Base-by-base conservation (phyloP, 2,113 vertebrate species). In the Lepidothrix coronata region DNA sequence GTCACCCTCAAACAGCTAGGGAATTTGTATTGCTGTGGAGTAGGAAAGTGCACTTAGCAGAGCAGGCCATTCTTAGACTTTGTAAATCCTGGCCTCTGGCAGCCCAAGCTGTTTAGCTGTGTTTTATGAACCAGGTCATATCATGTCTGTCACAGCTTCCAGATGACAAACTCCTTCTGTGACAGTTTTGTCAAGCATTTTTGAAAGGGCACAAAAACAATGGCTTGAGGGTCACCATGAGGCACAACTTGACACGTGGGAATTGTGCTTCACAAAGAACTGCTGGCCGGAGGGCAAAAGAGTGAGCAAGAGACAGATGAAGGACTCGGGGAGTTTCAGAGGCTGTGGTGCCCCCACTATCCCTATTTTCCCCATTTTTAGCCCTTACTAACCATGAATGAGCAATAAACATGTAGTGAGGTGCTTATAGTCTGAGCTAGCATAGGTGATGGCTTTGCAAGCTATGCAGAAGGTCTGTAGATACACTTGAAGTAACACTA, bases 91-190 rank as follows among this genome's bases (percentile, higher is more conserved):
- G 91, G 73, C 81, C 91, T 75, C 83, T 94, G 89, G 87, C 95
- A 97, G 90, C 71, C 25, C 27, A 48, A 82, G 65, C 62, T 93
- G 93, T 94, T 97, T 82, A 81, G 85, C 73, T 94, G 37, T 83
- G 71, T 88, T 95, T 96, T 88, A 90, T 90, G 88, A 73, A 71
- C 87, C 23, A 14, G 78, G 67, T 96, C 77, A 71, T 75, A 70
- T 63, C 13, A 2, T 66, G 66, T 75, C 61, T 96, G 75, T 91
- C 52, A 57, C 58, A 43, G 88, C 89, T 91, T 90, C 78, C 78
- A 95, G 91, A 92, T 94, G 94, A 77, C 90, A 80, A 46, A 13
- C 52, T 91, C 91, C 74, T 94, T 80, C 88, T 94, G 91, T 85
- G 81, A 35, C 65, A 51, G 72, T 52, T 93, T 89, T 95, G 91